Conservation (phyloP, 1,140 invertebrate species). For the Matsumurasca onukii region DNA sequence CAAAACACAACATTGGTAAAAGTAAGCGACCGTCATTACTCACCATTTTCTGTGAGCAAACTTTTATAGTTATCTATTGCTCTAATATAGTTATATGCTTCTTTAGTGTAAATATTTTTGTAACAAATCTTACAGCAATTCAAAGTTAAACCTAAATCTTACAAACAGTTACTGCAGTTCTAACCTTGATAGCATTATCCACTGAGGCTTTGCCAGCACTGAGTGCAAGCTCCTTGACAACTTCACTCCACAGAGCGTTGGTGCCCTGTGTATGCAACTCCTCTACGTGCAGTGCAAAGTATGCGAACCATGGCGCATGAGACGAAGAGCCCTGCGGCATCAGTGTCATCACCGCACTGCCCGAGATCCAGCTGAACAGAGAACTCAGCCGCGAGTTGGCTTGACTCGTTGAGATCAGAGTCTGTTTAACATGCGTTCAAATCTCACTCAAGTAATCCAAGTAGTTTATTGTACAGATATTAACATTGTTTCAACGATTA, state of each 20-base stretch:
- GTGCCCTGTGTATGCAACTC: constrained; percentile 62
- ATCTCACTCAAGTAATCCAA: too few relatives aligned
- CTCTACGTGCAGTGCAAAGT: constrained; percentile 68
- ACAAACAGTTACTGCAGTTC: too few relatives aligned
- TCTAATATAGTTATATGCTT: neutral
- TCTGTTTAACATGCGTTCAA: too few relatives aligned
- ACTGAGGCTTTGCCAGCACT: constrained; percentile 58
- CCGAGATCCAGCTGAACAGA: constrained; percentile 37
- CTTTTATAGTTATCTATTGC: too few relatives aligned
- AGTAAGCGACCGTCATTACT: too few relatives aligned
- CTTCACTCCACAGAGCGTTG: constrained; percentile 65
- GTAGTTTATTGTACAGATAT: neutral
- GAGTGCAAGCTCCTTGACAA: constrained; percentile 60
- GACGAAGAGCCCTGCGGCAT: constrained; percentile 31
- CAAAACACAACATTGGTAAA: too few relatives aligned
- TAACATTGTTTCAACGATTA: neutral
- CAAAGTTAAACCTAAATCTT: too few relatives aligned
- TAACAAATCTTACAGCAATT: too few relatives aligned
- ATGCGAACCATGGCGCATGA: constrained; percentile 68
- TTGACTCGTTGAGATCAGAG: neutral
- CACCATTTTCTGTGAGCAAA: too few relatives aligned
- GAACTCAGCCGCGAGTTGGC: constrained; percentile 30
- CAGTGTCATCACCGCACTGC: constrained; percentile 13
- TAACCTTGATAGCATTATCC: constrained; percentile 70
- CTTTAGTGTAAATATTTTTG: too few relatives aligned